Evolutionary conservation across 2,113 vertebrate genomes (phyloP), one percentile per base, ranked within the genome.

Genomic region (Grus americana): DNA sequence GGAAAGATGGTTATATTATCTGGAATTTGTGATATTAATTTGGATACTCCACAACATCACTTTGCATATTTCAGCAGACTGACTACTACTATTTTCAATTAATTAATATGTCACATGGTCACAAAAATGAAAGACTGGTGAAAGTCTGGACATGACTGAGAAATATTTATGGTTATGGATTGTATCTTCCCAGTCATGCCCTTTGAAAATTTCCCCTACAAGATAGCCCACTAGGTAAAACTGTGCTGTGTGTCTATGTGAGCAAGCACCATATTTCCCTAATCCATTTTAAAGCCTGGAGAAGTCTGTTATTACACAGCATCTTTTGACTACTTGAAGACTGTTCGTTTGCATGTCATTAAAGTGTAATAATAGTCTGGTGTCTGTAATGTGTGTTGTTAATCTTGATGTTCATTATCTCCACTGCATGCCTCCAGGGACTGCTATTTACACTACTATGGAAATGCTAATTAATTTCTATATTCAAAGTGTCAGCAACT

Each of bases 391-490:
- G 15, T 74, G 8, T 49, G 85, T 47, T 85, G 78, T 91, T 96
- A 94, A 93, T 96, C 76, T 94, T 61, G 80, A 65, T 92, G 76
- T 79, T 95, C 67, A 80, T 97, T 96, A 93, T 91, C 65, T 82
- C 40, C 47, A 50, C 23, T 73, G 34, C 20, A 57, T 5, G 36
- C 21, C 73, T 95, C 66, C 68, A 87, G 72, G 61, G 91, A 94
- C 70, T 55, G 38, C 40, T 96, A 58, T 94, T 90, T 76, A 90
- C 42, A 72, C 23, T 86, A 20, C 27, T 50, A 66, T 59, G 50
- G 58, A 87, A 96, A 95, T 96, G 50, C 49, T 94, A 97, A 97
- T 97, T 97, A 91, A 96, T 97, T 91, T 97, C 85, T 93, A 61
- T 80, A 95, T 85, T 97, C 63, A 72, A 74, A 91, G 50, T 85